Conservation (phyloP, 1,140 invertebrate genomes). For the Leptestheria dahalacensis region DNA sequence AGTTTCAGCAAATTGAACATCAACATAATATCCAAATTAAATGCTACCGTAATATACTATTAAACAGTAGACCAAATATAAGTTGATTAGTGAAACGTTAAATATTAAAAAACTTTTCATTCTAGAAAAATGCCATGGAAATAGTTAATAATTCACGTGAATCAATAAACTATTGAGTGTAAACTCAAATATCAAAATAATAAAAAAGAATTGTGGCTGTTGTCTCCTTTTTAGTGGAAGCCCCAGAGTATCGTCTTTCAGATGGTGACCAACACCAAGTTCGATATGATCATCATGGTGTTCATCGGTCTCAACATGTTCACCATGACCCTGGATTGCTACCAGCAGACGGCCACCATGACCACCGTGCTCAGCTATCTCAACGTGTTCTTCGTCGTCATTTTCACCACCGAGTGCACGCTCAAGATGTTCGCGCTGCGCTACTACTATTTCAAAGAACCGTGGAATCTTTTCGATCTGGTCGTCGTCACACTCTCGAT, state of each 20-base stretch:
- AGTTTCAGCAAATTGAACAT: too few relatives aligned
- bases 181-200: too few relatives aligned
- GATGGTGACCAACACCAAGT: constrained; percentile 94
- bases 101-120: constrained; percentile 20
- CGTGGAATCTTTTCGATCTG: constrained; percentile 99
- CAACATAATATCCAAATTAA: too few relatives aligned
- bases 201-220: too few relatives aligned
- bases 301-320: constrained; percentile 98
- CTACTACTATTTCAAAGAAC: constrained; percentile 96
- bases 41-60: too few relatives aligned
- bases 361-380: constrained; percentile 71
- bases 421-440: constrained; percentile 93
- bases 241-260: constrained; percentile 92
- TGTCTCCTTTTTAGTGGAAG: constrained; percentile 81
- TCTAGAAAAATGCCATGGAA: too few relatives aligned
- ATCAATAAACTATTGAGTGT: too few relatives aligned
- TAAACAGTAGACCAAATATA: too few relatives aligned
- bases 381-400: constrained; percentile 94
- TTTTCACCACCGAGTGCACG: constrained; percentile 93
- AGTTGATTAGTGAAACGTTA: too few relatives aligned
- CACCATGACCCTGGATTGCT: constrained; percentile 95
- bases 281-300: constrained; percentile 98
- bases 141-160: too few relatives aligned
- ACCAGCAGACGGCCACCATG: constrained; percentile 69
- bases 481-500: constrained; percentile 97